Evolutionary conservation across 2,113 vertebrate genomes (phyloP).

Genomic region (Emydura subglobosa): DNA sequence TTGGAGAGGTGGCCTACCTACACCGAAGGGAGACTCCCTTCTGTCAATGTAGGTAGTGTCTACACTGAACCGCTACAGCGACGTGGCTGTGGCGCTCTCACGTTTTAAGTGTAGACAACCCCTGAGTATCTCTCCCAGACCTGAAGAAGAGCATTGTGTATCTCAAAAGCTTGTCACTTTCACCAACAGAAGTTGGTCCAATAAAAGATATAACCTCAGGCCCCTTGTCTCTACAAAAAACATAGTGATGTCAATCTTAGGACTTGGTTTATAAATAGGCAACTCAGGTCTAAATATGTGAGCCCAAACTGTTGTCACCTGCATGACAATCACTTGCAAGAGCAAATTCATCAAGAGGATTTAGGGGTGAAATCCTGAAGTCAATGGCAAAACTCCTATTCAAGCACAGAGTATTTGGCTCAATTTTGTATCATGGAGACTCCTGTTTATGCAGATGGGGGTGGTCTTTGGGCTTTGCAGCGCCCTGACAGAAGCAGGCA

Average conservation of each 20-base stretch:
- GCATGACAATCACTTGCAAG: rapidly evolving
- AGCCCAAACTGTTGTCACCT: neutral
- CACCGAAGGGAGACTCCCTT: neutral
- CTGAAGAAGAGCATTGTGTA: too few relatives aligned
- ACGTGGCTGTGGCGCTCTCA: neutral
- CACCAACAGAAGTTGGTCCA: neutral
- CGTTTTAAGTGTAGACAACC: neutral
- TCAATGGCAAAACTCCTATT: neutral
- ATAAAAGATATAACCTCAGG: neutral
- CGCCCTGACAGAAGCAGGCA: neutral
- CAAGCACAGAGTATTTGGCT: neutral
- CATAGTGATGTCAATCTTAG: neutral
- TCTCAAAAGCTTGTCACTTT: neutral
- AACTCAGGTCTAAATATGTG: neutral
- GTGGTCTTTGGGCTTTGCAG: neutral
- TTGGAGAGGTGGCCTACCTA: neutral
- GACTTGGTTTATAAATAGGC: neutral
- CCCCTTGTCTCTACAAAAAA: neutral
- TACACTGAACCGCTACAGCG: neutral
- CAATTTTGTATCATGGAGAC: neutral
- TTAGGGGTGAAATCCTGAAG: neutral
- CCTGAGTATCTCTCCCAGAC: neutral
- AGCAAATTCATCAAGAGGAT: neutral
- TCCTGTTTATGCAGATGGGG: neutral
- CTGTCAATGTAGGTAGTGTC: neutral